phyloP scores from a whole-genome alignment of 2,797 vertebrate genomes.

The Adrianichthys oophorus region DNA sequence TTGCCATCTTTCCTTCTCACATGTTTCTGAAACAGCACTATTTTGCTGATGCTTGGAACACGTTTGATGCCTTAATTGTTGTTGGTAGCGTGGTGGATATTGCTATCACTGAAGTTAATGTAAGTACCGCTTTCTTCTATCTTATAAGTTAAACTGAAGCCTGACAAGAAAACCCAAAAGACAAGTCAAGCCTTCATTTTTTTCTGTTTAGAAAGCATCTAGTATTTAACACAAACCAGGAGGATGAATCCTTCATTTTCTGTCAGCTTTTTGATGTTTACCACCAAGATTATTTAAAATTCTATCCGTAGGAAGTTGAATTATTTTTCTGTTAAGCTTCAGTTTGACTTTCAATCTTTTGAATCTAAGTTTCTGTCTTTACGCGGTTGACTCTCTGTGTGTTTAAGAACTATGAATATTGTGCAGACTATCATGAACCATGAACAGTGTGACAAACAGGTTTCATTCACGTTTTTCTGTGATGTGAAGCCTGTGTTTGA shows the following conservation, averaged over 20 bases:
- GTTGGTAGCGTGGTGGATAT: constrained; percentile 99
- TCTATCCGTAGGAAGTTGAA: too few relatives aligned
- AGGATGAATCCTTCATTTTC: too few relatives aligned
- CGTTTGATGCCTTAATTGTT: constrained; percentile 99
- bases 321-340: constrained; percentile 59
- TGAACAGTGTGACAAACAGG: constrained; percentile 22
- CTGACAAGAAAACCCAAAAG: constrained; percentile 56
- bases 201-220: too few relatives aligned
- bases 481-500: constrained; percentile 37
- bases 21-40: constrained; percentile 92
- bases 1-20: constrained; percentile 50
- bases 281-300: too few relatives aligned
- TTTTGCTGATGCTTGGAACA: constrained; percentile 99
- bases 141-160: constrained; percentile 63
- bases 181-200: not conserved
- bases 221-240: too few relatives aligned
- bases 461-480: constrained; percentile 30
- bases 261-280: too few relatives aligned
- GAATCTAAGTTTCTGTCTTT: constrained; percentile 18
- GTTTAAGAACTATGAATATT: constrained; percentile 24
- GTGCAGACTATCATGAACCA: constrained; percentile 19
- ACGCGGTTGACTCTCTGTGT: constrained; percentile 20
- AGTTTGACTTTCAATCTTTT: constrained; percentile 47
- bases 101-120: constrained; percentile 99
- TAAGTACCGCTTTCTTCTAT: constrained; percentile 72